Evolutionary conservation across 2,888 invertebrate genomes (phyloP), one percentile per base, ranked within the genome.

Genomic region (Chromoteleia sp.): DNA sequence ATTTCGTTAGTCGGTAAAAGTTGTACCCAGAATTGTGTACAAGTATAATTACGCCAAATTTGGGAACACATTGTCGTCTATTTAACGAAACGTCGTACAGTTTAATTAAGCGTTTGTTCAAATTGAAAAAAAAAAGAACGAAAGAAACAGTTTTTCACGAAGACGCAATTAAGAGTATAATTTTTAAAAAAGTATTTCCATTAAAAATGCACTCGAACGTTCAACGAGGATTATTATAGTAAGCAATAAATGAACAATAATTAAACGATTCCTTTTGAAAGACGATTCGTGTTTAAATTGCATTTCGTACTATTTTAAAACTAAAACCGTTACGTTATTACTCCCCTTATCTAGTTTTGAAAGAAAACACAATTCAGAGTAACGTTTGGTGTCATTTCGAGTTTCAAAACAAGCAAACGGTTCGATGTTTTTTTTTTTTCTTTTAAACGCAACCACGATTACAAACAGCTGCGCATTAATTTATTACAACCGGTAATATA

Each of bases 381-480:
- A 19, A 45, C 56, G 33, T 56, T 56, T 30, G 10, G 33, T 54
- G 39, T 58, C 48, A 56, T 29, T 67, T 52, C 8, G 17, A 45
- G 50, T 68, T 68, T 56, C 7, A 45, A 68, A 68, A 41, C 67
- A 67, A 56, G 36, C 56, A 45, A 68, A 56, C 56, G 45, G 43
- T 52, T 56, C 43, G 10, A 12, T 12, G 43, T 21, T 68, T 36
- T 17, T 33, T 29, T 8, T n/a, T 25, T 25, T 15, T 43, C 17
- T 25, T 41, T 59, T 41, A 59, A 59, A 59, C 25, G 6, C 7
- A 29, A 41, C 59, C 19, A 54, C 33, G 8, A 33, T 15, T 30
- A 33, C 30, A 25, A 25, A 25, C 25, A 25, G 25, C 2, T 4
- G 6, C 6, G 25, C 6, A 2, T 4, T 25, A 25, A 25, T 4